A percentile compares a stretch with the other conserved stretches of the same genome.
These are phyloP conservation scores for Phyllostomus hastatus DNA, from an alignment of 2,113 vertebrate species.

Conservation along the genomic window DNA sequence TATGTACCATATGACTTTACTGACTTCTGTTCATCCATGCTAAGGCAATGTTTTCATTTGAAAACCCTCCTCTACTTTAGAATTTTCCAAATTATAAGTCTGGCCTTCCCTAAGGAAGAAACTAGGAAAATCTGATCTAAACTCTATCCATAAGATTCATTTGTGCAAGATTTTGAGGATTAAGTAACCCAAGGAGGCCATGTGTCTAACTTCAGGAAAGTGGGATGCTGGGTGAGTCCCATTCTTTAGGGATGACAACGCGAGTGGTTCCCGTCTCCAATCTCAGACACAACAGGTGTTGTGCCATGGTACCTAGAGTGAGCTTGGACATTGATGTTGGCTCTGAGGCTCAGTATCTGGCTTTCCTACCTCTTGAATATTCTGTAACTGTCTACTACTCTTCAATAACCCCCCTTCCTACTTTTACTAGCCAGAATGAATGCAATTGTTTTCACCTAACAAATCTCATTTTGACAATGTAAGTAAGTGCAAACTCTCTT, in stretches of 20 bases:
- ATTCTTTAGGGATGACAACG: not conserved
- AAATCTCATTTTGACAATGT: not conserved
- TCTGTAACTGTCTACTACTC: not conserved
- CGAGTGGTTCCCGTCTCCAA: not conserved
- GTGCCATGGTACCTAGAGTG: no score
- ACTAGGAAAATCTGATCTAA: not conserved
- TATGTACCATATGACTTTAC: not conserved
- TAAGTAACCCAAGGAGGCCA: not conserved
- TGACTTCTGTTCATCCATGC: not conserved
- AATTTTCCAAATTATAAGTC: not conserved
- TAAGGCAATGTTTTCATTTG: not conserved
- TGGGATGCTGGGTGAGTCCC: not conserved
- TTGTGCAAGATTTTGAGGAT: not conserved
- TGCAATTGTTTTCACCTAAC: not conserved
- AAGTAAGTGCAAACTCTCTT: not conserved
- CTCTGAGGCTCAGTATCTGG: not conserved
- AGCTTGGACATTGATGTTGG: not conserved
- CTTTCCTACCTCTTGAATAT: not conserved
- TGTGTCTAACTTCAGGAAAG: not conserved
- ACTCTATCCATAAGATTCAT: not conserved
- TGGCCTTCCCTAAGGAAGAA: not conserved
- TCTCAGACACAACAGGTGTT: not conserved
- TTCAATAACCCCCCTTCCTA: not conserved
- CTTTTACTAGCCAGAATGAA: not conserved
- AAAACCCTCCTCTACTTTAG: not conserved